Evolutionary conservation across 2,797 vertebrate genomes (phyloP).

Genomic region (Babyrousa celebensis): DNA sequence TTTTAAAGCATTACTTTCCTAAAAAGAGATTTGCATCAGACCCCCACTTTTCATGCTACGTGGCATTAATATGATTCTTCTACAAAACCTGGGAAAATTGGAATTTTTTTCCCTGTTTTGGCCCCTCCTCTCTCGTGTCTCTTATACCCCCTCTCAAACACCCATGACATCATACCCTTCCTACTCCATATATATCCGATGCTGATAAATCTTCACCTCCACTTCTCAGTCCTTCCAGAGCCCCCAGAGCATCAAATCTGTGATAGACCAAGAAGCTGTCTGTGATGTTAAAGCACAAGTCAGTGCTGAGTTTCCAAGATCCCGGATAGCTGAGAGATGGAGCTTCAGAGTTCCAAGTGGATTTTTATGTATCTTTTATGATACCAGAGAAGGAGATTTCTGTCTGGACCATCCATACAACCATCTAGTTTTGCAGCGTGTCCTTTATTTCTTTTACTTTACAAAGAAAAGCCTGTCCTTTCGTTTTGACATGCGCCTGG

Average conservation of each 20-base stretch:
- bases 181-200: neutral
- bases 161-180: neutral
- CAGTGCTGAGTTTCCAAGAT: neutral
- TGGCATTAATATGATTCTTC: neutral
- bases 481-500: neutral
- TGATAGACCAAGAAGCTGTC: neutral
- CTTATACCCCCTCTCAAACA: neutral
- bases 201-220: neutral
- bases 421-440: neutral
- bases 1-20: conserved; percentile 67
- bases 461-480: neutral
- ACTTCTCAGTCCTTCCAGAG: neutral
- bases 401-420: neutral
- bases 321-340: neutral
- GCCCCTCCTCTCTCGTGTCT: neutral
- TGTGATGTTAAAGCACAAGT: neutral
- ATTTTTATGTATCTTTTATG: neutral
- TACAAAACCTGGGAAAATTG: neutral
- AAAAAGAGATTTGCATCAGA: conserved; percentile 35
- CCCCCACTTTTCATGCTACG: neutral
- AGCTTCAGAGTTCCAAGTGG: neutral
- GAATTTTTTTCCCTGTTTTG: neutral
- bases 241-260: neutral
- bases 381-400: neutral
- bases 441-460: neutral